phyloP scores from a whole-genome alignment of 2,797 vertebrate species.

The Oryzias sinensis region DNA sequence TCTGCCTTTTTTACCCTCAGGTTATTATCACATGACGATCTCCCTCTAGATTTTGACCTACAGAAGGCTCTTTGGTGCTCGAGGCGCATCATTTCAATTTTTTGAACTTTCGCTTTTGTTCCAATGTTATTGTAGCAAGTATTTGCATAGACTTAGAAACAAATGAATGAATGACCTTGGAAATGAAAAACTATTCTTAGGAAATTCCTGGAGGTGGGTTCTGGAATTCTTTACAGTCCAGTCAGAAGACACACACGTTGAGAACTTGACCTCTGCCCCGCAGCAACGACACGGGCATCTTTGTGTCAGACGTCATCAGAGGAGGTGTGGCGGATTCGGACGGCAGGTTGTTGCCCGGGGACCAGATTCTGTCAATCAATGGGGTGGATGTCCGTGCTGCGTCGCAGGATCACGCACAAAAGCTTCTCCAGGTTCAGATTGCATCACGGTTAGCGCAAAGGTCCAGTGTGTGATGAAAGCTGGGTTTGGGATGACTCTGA shows the following conservation, averaged over 20 bases:
- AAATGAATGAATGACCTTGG: too few relatives aligned
- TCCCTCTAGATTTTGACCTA: not conserved
- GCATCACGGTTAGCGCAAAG: not conserved
- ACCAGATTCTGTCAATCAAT: conserved; percentile 92
- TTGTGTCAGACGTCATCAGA: conserved; percentile 92
- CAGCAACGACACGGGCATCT: conserved; percentile 93
- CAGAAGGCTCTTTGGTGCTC: not conserved
- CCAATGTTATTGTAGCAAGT: too few relatives aligned
- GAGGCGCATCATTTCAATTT: too few relatives aligned
- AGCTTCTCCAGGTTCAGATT: conserved; percentile 84
- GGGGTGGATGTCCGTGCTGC: conserved; percentile 89
- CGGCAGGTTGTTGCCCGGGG: conserved; percentile 89
- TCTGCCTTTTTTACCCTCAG: too few relatives aligned
- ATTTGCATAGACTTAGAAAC: too few relatives aligned
- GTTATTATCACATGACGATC: too few relatives aligned
- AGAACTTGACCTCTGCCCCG: conserved; percentile 44
- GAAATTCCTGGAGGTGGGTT: too few relatives aligned
- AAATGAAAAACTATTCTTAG: too few relatives aligned
- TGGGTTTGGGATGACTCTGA: not conserved
- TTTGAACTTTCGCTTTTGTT: too few relatives aligned
- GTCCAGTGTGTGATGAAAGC: too few relatives aligned
- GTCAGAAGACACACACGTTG: too few relatives aligned
- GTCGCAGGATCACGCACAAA: conserved; percentile 85
- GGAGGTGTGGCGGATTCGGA: conserved; percentile 87
- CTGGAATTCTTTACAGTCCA: too few relatives aligned